Conservation (phyloP, 2,888 invertebrate genomes). For the Helicoverpa assulta region DNA sequence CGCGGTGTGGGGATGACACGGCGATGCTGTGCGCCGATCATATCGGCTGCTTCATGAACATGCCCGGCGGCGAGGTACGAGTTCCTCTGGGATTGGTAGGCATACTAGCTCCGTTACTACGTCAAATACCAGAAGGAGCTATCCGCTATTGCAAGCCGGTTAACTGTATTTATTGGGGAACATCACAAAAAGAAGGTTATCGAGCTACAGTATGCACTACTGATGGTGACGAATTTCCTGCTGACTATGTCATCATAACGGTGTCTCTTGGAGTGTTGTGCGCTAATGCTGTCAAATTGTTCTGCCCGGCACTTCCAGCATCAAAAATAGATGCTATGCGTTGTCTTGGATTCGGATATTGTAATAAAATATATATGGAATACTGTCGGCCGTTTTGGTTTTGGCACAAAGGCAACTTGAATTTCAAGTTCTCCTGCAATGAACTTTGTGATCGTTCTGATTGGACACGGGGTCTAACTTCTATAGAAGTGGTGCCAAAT, state of each 20-base stretch:
- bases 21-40: slow-evolving; percentile 83
- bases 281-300: slow-evolving; percentile 91
- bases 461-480: slow-evolving; percentile 93
- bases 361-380: slow-evolving; percentile 94
- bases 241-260: slow-evolving; percentile 95
- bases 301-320: slow-evolving; percentile 93
- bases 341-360: slow-evolving; percentile 92
- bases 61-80: slow-evolving; percentile 90
- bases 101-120: slow-evolving; percentile 91
- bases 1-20: slow-evolving; percentile 92
- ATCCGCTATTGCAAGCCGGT: slow-evolving; percentile 93
- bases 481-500: slow-evolving; percentile 92
- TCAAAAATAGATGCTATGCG: slow-evolving; percentile 93
- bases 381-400: slow-evolving; percentile 93
- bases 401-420: slow-evolving; percentile 92
- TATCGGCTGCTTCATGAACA: slow-evolving; percentile 84
- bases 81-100: slow-evolving; percentile 92
- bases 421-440: slow-evolving; percentile 91
- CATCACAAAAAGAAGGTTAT: slow-evolving; percentile 85
- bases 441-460: slow-evolving; percentile 88
- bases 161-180: slow-evolving; percentile 92
- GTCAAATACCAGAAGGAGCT: slow-evolving; percentile 91
- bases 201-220: slow-evolving; percentile 91
- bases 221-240: slow-evolving; percentile 92
- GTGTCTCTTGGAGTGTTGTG: slow-evolving; percentile 94